Conservation (phyloP, 1,140 invertebrate species). For the Pseudomyrmex flavicornis region DNA sequence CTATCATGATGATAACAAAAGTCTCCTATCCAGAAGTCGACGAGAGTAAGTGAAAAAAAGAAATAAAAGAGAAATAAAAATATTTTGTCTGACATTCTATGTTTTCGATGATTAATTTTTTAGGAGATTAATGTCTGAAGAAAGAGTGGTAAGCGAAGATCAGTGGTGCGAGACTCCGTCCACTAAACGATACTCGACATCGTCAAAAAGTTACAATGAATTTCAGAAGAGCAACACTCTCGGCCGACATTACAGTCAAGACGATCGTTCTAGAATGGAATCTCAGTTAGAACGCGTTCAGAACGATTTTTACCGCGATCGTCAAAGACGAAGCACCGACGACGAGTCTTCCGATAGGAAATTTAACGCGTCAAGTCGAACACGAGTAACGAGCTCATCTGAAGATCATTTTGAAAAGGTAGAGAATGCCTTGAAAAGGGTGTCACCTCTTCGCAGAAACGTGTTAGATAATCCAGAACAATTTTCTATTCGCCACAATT, state of each 20-base stretch:
- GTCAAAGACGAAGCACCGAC: constrained; percentile 77
- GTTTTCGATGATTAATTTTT: constrained; percentile 25
- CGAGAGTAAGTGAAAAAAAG: constrained; percentile 73
- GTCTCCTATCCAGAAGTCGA: constrained; percentile 69
- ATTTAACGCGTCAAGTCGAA: constrained; percentile 61
- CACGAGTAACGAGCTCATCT: constrained; percentile 79
- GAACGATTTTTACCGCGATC: constrained; percentile 60
- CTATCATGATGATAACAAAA: constrained; percentile 77
- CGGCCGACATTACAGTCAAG: constrained; percentile 60
- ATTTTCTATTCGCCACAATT: constrained; percentile 54
- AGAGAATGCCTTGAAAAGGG: constrained; percentile 65
- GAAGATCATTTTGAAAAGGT: constrained; percentile 78
- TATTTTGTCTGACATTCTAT: too few relatives aligned
- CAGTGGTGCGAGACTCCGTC: constrained; percentile 77
- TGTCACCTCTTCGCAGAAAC: constrained; percentile 51
- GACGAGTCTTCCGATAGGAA: constrained; percentile 75
- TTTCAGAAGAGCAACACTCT: constrained; percentile 63
- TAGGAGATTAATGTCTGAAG: constrained; percentile 80
- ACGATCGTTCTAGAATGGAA: constrained; percentile 54
- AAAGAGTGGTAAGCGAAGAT: constrained; percentile 77
- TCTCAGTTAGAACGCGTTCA: constrained; percentile 54
- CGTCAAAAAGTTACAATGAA: constrained; percentile 61
- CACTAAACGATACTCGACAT: constrained; percentile 64
- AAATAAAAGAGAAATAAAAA: background rate
- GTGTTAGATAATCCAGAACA: constrained; percentile 54